These are phyloP conservation scores for Sus scrofa DNA, from an alignment of 2,113 vertebrate species.

Conservation along the genomic window T2T-Sscrofa CM000812.6:119425001-119425500, in stretches of 20 bases:
- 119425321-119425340: neutral
- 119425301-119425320: neutral
- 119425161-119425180: constrained; percentile 21
- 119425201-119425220: neutral
- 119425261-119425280: neutral
- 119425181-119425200: constrained; percentile 39
- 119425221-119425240: neutral
- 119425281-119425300: neutral
- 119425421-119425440: too few relatives aligned
- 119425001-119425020: constrained; percentile 15
- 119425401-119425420: too few relatives aligned
- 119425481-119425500: too few relatives aligned
- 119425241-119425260: neutral
- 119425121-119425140: constrained; percentile 51
- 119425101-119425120: neutral
- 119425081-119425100: constrained; percentile 73
- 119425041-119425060: neutral
- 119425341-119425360: neutral
- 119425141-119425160: constrained; percentile 72
- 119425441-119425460: too few relatives aligned
- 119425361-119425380: neutral
- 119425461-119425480: too few relatives aligned
- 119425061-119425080: constrained; percentile 41
- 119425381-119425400: too few relatives aligned
- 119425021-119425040: neutral